Evolutionary conservation across 2,888 invertebrate species (phyloP).

Genomic region (Melieria crassipennis): DNA sequence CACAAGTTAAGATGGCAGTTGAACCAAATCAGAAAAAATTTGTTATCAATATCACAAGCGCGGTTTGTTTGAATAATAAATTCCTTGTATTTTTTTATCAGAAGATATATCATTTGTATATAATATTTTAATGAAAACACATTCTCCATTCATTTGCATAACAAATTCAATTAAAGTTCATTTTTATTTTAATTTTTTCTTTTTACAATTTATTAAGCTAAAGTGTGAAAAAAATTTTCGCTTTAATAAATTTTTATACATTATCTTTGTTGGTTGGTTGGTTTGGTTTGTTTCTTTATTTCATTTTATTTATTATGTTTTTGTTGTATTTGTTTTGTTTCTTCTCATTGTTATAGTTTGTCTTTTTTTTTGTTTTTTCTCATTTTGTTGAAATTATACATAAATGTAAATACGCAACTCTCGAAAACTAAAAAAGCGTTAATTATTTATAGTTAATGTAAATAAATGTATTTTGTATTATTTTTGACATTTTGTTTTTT

Average conservation of each 20-base stretch:
- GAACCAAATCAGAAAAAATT: too few relatives aligned
- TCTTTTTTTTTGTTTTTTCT: conserved; percentile 45
- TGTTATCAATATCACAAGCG: too few relatives aligned
- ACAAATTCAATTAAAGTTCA: conserved; percentile 66
- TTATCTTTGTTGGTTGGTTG: background rate
- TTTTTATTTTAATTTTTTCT: conserved; percentile 60
- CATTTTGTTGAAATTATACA: conserved; percentile 48
- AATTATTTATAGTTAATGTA: conserved; percentile 59
- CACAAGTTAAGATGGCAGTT: too few relatives aligned
- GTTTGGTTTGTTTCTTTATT: conserved; percentile 36
- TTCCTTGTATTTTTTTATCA: too few relatives aligned
- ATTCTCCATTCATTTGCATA: conserved; percentile 61
- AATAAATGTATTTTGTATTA: conserved; percentile 46
- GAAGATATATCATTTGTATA: too few relatives aligned
- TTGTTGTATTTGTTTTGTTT: conserved; percentile 39
- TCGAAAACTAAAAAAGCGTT: conserved; percentile 63
- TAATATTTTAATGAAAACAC: too few relatives aligned
- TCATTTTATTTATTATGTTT: conserved; percentile 48
- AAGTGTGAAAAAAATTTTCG: conserved; percentile 66
- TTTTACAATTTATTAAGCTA: conserved; percentile 67
- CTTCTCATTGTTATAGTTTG: conserved; percentile 21
- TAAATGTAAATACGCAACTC: conserved; percentile 59
- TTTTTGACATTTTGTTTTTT: conserved; percentile 37
- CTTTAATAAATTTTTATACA: conserved; percentile 57
- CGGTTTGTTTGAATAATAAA: too few relatives aligned